Evolutionary conservation across 2,888 invertebrate species (phyloP), one percentile per base, ranked within the genome.

Genomic region (Harpalus rubripes): DNA sequence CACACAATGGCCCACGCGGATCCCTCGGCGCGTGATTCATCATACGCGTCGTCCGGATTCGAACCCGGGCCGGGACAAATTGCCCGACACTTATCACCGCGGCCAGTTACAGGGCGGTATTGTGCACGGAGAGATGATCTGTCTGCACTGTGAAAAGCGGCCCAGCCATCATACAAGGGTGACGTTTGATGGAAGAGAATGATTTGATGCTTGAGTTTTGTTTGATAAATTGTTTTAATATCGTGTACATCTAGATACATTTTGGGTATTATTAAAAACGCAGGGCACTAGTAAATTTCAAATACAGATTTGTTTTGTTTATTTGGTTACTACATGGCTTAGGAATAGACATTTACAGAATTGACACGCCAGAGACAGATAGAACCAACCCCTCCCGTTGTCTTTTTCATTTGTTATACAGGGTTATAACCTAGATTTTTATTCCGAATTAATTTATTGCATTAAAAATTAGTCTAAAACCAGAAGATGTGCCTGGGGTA

Each of bases 1-100:
- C 63, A 80, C 87, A 89, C 89, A 89, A 89, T 89, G 87, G 88
- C 88, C 88, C 88, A 88, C 87, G 87, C 87, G 86, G 88, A 44
- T 78, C 78, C 84, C 84, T 86, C 87, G 87, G 88, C 86, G 87
- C 86, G 86, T 86, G 86, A 88, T 88, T 85, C 87, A 87, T 87
- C 86, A 86, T 86, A 87, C 84, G 78, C 84, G 84, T 76, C 83
- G 59, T 56, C 78, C 26, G 84, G 84, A 76, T 84, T 84, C 84
- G 84, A 84, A 84, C 52, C 84, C 76, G 82, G 68, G 16, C 44
- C 72, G 52, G 44, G 84, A 84, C 84, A 84, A 84, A 84, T 84
- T 84, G 84, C 84, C 52, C 78, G 78, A 44, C 84, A 84, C 84
- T 84, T 84, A 84, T 84, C 84, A 84, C 84, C 65, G 78, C 78